A percentile compares a stretch with the other conserved stretches of the same genome.
Conservation (phyloP, 2,797 vertebrate species). For the Champsocephalus gunnari region DNA sequence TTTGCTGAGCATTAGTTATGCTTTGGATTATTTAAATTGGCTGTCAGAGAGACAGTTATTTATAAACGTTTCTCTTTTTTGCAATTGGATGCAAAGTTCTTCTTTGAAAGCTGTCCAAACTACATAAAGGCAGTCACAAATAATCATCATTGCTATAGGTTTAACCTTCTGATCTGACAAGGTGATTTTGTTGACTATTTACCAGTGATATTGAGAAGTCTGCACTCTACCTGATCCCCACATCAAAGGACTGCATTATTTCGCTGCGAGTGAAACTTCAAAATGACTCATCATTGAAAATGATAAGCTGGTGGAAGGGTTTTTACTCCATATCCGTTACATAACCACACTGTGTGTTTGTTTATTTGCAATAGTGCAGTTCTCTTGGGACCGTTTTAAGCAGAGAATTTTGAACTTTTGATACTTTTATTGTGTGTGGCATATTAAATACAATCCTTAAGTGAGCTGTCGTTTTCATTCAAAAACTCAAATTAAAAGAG, state of each 20-base stretch:
- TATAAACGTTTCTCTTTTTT: conserved; percentile 17
- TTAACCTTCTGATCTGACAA: conserved; percentile 37
- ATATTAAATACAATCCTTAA: neutral
- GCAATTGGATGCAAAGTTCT: conserved; percentile 48
- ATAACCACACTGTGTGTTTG: conserved; percentile 42
- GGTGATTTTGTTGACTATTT: conserved; percentile 58
- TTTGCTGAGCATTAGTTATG: conserved; percentile 33
- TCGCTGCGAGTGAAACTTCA: conserved; percentile 68
- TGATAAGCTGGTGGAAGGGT: conserved; percentile 48
- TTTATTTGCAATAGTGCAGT: conserved; percentile 17
- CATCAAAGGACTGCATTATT: conserved; percentile 80
- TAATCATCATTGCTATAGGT: conserved; percentile 13
- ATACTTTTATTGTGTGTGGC: neutral
- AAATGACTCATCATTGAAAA: conserved; percentile 80
- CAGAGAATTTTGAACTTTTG: neutral
- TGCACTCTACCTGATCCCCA: conserved; percentile 65
- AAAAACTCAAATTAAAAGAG: neutral
- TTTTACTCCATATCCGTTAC: conserved; percentile 45
- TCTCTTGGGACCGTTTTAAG: conserved; percentile 15
- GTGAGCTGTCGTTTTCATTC: neutral
- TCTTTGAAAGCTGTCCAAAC: conserved; percentile 41
- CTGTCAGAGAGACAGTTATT: conserved; percentile 24
- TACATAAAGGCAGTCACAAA: conserved; percentile 14
- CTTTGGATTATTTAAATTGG: conserved; percentile 37
- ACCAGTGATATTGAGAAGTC: conserved; percentile 59